Evolutionary conservation across 2,797 vertebrate species (phyloP), one percentile per base, ranked within the genome.

Genomic region (Remorina albescens): DNA sequence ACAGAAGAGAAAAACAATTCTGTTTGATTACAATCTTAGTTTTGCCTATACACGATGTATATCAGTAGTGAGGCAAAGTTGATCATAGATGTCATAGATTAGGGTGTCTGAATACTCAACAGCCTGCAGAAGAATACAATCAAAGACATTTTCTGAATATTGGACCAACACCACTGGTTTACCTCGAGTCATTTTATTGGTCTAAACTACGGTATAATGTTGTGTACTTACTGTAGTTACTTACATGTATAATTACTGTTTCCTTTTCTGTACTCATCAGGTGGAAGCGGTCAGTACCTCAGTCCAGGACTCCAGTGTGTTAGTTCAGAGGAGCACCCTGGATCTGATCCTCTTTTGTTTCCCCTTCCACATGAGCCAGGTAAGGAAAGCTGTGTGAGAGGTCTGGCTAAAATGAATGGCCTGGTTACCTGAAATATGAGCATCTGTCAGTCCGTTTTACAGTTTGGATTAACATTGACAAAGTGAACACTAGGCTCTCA

Each of bases 281-380:
- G 98, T 99, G 89, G 98, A 99, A 94, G 98, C 98, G 15, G 98
- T 98, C 77, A 97, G 97, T 86, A 98, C 96, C n/a, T 99, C 98
- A 7, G 98, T 99, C 47, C 97, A 99, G 87, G 98, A 99, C 87
- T 98, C 97, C 41, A 99, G 98, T 90, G 98, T 99, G 71, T 90
- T 99, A 83, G 98, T 99, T 16, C 98, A 99, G 91, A 96, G 98
- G 83, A 99, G 98, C 91, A 99, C 98, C 0, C 89, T 99, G 87
- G 98, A 99, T 88, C 95, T 99, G 73, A 99, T 99, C 76, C 96
- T 99, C 64, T 99, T 99, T 92, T 99, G 98, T 89, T 99, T 99
- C 90, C 98, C 98, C 44, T 99, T 99, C 88, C 97, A 99, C 86
- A 98, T 99, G 97, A 99, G 97, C 90, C 97, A 99, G 97, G 98